phyloP scores from a whole-genome alignment of 2,113 vertebrate genomes.

The Siniperca knerii region DNA sequence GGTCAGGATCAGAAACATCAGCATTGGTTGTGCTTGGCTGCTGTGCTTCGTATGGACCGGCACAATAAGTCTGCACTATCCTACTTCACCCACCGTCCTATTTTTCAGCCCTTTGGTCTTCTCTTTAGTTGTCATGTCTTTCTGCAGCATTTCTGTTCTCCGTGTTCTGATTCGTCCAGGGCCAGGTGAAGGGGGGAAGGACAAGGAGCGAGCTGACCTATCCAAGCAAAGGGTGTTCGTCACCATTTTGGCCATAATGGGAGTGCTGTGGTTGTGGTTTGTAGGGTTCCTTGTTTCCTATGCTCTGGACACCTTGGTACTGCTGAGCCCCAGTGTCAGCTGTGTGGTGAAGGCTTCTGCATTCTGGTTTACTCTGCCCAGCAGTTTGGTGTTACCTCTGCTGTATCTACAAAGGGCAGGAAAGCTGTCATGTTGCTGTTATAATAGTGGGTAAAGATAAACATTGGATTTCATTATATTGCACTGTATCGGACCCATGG shows the following conservation, averaged over 20 bases:
- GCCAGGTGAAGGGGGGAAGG: background rate
- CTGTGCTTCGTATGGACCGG: accelerated
- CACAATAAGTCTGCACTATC: accelerated
- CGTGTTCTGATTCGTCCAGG: slow-evolving; percentile 2
- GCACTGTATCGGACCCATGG: too few relatives aligned
- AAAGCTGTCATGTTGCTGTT: background rate
- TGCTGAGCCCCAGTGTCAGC: accelerated
- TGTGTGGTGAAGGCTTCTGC: background rate
- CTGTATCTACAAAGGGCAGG: background rate
- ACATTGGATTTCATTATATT: background rate
- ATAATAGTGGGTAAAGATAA: too few relatives aligned
- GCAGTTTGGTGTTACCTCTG: slow-evolving; percentile 22
- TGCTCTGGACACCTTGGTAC: too few relatives aligned
- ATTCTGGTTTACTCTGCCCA: slow-evolving; percentile 2
- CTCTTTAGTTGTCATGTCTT: background rate
- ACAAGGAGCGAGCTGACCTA: background rate
- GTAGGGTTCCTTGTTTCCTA: accelerated
- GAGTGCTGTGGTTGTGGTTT: background rate
- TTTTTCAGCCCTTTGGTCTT: accelerated
- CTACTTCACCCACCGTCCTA: too few relatives aligned
- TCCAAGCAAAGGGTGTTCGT: slow-evolving; percentile 7
- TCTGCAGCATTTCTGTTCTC: slow-evolving; percentile 44
- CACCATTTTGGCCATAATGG: background rate
- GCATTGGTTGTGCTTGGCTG: slow-evolving; percentile 1
- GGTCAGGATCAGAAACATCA: slow-evolving; percentile 14